Base-by-base conservation (phyloP, 2,113 vertebrate genomes). In the Ahaetulla prasina region DNA sequence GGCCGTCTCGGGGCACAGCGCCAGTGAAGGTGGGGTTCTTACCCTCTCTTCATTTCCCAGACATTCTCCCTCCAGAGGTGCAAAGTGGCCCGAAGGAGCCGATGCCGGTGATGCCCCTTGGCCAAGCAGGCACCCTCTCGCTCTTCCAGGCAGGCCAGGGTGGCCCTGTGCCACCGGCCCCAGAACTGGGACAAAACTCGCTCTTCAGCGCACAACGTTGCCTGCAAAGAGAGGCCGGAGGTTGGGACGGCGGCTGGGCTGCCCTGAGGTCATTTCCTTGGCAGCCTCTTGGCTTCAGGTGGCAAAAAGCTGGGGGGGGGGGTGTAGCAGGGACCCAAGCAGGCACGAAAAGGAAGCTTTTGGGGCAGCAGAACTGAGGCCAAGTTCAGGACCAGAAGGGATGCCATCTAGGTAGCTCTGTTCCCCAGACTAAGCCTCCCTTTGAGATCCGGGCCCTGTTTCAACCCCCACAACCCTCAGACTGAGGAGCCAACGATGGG, bases 141-240 rank as follows among this genome's bases (percentile, higher is more conserved):
- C 35, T 98, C 96, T 91, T 90, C 93, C 63, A 92, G 3, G 60
- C 0, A 0, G 0, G 80, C 89, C 2, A 85, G 94, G 14, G 96
- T 94, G 92, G 91, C 96, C 39, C 92, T 91, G 5, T 30, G 80
- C 99, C 99, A 99, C 7, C 0, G 57, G 88, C 27, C 60, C 98
- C 98, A 99, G 92, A 25, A 97, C 89, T n/a, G 92, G 63, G 1
- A 86, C 92, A 98, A 30, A 9, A 96, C 94, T 14, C 85, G 94
- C 86, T 30, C 95, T 85, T 98, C 96, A 0, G 96, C 97, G 2
- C 99, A 98, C 50, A 98, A 95, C 63, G 98, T 91, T 47, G 99
- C 99, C 99, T 99, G 90, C 1, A 91, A 0, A 49, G 85, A 91
- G 27, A 30, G 91, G 86, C 50, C 35, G 11, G 63, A 80, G 11